These are phyloP conservation scores for Tenrec ecaudatus DNA, from an alignment of 2,113 vertebrate genomes.

Conservation along the genomic window DNA sequence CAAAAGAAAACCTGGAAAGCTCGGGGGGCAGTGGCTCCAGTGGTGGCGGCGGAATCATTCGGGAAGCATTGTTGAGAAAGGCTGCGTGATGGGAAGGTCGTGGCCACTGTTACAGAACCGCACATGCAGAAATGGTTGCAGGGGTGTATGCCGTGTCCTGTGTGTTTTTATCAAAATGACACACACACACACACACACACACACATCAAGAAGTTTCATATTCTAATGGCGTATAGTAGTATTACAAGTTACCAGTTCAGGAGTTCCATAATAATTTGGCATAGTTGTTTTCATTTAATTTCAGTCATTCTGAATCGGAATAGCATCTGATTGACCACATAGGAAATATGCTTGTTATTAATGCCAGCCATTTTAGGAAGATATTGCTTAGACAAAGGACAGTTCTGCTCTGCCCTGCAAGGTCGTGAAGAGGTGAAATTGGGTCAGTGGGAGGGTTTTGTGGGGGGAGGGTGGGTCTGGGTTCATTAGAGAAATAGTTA, in stretches of 20 bases:
- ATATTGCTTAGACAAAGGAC: slow-evolving; percentile 69
- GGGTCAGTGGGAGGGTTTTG: too few species aligned
- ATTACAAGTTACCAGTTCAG: too few species aligned
- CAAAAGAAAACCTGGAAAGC: background rate
- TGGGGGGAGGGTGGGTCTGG: too few species aligned
- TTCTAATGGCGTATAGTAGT: too few species aligned
- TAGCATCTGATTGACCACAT: slow-evolving; percentile 52
- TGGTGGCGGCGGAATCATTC: background rate
- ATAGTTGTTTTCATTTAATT: slow-evolving; percentile 71
- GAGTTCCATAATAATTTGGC: background rate
- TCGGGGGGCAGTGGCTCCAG: background rate
- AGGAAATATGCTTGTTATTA: slow-evolving; percentile 77
- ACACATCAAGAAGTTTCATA: too few species aligned
- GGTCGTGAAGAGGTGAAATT: background rate
- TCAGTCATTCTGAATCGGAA: slow-evolving; percentile 76
- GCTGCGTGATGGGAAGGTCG: background rate
- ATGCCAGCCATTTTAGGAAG: slow-evolving; percentile 69
- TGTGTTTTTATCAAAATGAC: background rate
- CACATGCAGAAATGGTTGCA: background rate
- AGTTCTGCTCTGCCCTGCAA: background rate
- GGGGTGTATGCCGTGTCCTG: too few species aligned
- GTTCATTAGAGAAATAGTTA: slow-evolving; percentile 33
- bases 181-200: too few species aligned
- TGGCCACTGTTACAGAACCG: background rate
- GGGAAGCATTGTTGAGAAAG: background rate